Conservation (phyloP, 2,113 vertebrate genomes). For the Phodopus roborovskii region DNA sequence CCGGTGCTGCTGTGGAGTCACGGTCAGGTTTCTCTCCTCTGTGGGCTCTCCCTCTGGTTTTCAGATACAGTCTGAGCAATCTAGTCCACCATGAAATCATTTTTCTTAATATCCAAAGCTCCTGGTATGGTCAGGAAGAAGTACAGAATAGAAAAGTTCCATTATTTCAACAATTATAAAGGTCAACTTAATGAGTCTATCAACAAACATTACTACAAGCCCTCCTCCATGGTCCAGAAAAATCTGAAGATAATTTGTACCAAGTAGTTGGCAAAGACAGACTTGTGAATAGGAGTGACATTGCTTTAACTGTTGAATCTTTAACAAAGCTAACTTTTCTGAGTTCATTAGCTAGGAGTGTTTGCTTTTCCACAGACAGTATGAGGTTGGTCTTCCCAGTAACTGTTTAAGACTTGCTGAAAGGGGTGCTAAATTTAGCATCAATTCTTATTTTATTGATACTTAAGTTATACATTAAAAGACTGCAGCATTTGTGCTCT, state of each 20-base stretch:
- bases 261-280: background rate
- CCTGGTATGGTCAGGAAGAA: background rate
- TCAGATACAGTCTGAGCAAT: background rate
- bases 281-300: background rate
- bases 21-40: background rate
- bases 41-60: background rate
- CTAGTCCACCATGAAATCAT: background rate
- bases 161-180: slow-evolving; percentile 34
- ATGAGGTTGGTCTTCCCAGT: background rate
- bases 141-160: background rate
- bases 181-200: background rate
- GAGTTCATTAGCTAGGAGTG: background rate
- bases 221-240: background rate
- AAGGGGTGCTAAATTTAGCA: background rate
- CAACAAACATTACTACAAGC: background rate
- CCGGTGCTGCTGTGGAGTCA: background rate
- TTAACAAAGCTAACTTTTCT: slow-evolving; percentile 12
- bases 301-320: background rate
- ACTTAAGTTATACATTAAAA: slow-evolving; percentile 25
- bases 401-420: background rate
- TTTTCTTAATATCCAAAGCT: background rate
- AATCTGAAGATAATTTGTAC: background rate
- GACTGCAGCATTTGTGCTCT: background rate
- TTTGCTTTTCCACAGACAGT: background rate
- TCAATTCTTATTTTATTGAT: slow-evolving; percentile 21